Percentiles rank a stretch among this genome's conserved stretches.
phyloP scores from a whole-genome alignment of 1,140 invertebrate genomes.

The Drosophila sulfurigaster region DNA sequence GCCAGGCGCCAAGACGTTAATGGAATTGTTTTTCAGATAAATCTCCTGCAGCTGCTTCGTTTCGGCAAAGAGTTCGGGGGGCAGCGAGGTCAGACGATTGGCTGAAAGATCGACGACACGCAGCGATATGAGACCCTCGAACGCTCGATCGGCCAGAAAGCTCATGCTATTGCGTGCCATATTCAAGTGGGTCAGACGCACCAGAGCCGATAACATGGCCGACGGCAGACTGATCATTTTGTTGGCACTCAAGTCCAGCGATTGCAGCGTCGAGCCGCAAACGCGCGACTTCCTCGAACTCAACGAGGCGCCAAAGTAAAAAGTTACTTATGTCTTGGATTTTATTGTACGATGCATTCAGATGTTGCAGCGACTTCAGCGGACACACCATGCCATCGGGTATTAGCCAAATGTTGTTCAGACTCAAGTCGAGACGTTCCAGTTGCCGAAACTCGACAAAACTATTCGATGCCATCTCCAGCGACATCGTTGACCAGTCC shows the following conservation, averaged over 20 bases:
- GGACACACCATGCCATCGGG: constrained; percentile 93
- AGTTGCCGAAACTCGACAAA: constrained; percentile 90
- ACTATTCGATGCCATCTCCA: constrained; percentile 91
- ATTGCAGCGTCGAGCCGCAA: constrained; percentile 90
- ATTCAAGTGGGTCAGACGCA: constrained; percentile 88
- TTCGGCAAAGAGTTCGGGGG: constrained; percentile 93
- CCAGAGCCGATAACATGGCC: constrained; percentile 90
- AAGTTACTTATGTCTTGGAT: constrained; percentile 92
- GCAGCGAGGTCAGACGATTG: constrained; percentile 92
- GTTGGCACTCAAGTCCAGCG: constrained; percentile 93
- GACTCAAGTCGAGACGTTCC: constrained; percentile 92
- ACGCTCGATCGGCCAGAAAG: constrained; percentile 92
- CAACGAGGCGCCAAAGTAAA: constrained; percentile 88
- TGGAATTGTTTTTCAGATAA: constrained; percentile 94
- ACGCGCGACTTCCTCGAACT: constrained; percentile 86
- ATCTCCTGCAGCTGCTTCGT: constrained; percentile 92
- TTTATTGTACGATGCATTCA: constrained; percentile 93
- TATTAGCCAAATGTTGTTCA: constrained; percentile 94
- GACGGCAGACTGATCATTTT: constrained; percentile 92
- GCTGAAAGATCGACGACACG: constrained; percentile 92
- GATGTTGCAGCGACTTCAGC: constrained; percentile 90
- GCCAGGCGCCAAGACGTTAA: constrained; percentile 93
- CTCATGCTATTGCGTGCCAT: constrained; percentile 90
- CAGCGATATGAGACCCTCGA: constrained; percentile 92
- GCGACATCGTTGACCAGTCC: constrained; percentile 93